Base-by-base conservation (phyloP, 1,140 invertebrate genomes). In the Drosophila arawakana region DNA sequence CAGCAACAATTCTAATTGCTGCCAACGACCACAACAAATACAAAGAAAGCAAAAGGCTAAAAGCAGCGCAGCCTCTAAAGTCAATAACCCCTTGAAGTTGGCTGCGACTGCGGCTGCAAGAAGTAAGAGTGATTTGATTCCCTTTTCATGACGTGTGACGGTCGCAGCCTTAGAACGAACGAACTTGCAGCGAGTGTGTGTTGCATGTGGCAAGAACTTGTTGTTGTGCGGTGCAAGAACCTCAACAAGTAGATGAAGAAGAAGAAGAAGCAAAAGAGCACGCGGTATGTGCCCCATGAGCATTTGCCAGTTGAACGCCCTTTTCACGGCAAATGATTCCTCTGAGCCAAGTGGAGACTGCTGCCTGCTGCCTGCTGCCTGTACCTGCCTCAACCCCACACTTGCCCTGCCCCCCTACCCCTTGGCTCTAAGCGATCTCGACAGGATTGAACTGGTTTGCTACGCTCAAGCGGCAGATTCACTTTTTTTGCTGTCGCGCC, bases 261-360 rank as follows among this genome's bases (percentile, higher is more conserved):
- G 25, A 30, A 30, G 25, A 30, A 30, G 25, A 30, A 4, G 25
- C 3, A 30, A 2, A 30, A 30, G 25, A 30, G 15, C 55, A 67
- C 83, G 89, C 78, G 84, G 80, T 77, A 88, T 88, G 83, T 89
- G 84, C 76, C 76, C 78, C 80, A 82, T 88, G 81, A 80, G 83
- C 77, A 79, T 85, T 86, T 86, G 81, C 79, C 80, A 88, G 90
- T 90, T 92, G 83, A 92, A 92, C 83, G 86, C 85, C 91, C 91
- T 92, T 92, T 92, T 92, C 91, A 92, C 91, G 91, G 91, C 91
- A 92, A 83, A 85, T 91, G 84, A 86, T 90, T 92, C 85, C 76
- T 30, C 70, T 69, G 55, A 65, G 68, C 55, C 43, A 30, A 30
- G 25, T 30, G 25, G 25, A 30, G 25, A 30, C 25, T 30, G 57